These are phyloP conservation scores for Masnerella sp. DNA, from an alignment of 2,888 invertebrate species.

Conservation along the genomic window DNA sequence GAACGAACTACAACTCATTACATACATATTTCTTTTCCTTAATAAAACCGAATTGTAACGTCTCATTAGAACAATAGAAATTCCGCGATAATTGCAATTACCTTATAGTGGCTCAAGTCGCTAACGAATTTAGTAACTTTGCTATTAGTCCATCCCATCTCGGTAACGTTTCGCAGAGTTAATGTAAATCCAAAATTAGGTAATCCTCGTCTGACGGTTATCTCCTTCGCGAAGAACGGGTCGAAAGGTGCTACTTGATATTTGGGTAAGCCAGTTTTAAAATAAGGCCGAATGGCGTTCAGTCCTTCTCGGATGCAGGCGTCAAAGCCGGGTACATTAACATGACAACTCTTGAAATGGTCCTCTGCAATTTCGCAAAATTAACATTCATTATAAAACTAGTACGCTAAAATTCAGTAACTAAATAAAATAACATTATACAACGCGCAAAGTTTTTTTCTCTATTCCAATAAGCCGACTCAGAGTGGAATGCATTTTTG, in stretches of 20 bases:
- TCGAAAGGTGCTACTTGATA: constrained; percentile 87
- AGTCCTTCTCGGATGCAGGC: constrained; percentile 85
- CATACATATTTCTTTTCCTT: too few species aligned
- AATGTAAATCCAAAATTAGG: constrained; percentile 84
- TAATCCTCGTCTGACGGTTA: constrained; percentile 82
- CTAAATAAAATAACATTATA: constrained; percentile 10
- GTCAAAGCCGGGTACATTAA: constrained; percentile 83
- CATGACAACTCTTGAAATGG: constrained; percentile 81
- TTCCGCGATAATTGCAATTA: constrained; percentile 51
- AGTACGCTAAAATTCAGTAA: background rate
- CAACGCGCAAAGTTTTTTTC: constrained; percentile 11
- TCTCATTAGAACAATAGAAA: background rate
- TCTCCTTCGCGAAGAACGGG: constrained; percentile 85
- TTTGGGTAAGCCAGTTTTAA: constrained; percentile 85
- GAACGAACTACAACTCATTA: too few species aligned
- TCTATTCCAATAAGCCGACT: constrained; percentile 7
- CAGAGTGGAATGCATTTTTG: constrained; percentile 31
- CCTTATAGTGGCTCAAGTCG: constrained; percentile 73
- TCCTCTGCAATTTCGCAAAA: constrained; percentile 72
- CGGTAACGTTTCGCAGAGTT: constrained; percentile 85
- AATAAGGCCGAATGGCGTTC: constrained; percentile 85
- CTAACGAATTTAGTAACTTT: constrained; percentile 86
- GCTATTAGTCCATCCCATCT: constrained; percentile 87
- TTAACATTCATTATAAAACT: background rate
- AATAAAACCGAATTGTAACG: too few species aligned